Conservation (phyloP, 2,888 invertebrate species). For the Caenorhabditis sp. region DNA sequence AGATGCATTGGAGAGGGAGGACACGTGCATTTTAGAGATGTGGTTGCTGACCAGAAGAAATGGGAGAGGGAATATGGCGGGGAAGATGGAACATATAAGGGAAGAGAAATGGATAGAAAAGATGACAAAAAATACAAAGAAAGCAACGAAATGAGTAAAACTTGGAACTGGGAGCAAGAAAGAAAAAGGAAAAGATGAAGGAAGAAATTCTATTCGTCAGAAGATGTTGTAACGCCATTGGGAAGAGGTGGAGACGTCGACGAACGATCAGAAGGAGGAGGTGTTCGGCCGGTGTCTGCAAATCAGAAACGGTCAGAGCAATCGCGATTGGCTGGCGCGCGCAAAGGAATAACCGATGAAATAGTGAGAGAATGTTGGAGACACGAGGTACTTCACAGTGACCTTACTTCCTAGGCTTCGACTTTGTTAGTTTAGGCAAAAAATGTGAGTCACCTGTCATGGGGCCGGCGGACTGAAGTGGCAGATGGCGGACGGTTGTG, state of each 20-base stretch:
- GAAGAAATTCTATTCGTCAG: constrained; percentile 9
- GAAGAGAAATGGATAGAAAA: background rate
- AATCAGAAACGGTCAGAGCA: too few relatives aligned
- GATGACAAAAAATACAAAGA: background rate
- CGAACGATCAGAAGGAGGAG: constrained; percentile 19
- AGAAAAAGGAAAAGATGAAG: background rate
- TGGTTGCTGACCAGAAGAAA: background rate
- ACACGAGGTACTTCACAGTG: too few relatives aligned
- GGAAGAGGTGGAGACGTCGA: constrained; percentile 22
- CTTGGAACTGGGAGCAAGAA: background rate
- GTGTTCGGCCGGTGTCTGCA: background rate
- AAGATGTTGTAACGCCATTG: background rate
- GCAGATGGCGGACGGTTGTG: too few relatives aligned
- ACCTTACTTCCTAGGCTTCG: too few relatives aligned
- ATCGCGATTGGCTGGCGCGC: too few relatives aligned
- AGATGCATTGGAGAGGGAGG: too few relatives aligned
- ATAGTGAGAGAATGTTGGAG: too few relatives aligned
- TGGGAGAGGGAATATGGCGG: background rate
- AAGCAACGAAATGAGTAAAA: background rate
- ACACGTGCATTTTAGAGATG: too few relatives aligned
- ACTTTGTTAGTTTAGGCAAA: too few relatives aligned
- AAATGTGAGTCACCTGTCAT: too few relatives aligned
- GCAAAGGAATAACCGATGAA: too few relatives aligned
- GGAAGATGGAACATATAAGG: background rate
- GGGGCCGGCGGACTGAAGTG: too few relatives aligned